phyloP scores from a whole-genome alignment of 92 coral and sea anemone genomes.

The Epizoanthus stellaris region DNA sequence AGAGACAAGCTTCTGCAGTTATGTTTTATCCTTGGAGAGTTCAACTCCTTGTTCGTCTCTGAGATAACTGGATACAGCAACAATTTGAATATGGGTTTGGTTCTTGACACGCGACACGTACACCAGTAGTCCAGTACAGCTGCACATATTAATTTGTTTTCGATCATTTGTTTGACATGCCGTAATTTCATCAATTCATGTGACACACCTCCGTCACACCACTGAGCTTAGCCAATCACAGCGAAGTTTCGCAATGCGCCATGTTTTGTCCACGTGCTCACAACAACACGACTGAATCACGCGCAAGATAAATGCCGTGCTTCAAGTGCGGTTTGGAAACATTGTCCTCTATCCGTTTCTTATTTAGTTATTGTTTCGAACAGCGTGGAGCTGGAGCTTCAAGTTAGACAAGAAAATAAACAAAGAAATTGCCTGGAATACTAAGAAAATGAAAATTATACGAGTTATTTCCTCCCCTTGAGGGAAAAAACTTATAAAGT shows the following conservation, averaged over 20 bases:
- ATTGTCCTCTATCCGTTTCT: no score
- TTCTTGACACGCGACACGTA: constrained; percentile 20
- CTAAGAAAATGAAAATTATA: no score
- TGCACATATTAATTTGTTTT: background rate
- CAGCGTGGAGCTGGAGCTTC: background rate
- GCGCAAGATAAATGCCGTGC: constrained; percentile 11
- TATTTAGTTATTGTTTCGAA: background rate
- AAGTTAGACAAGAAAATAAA: no score
- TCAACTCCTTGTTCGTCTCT: background rate
- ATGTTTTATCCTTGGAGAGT: background rate
- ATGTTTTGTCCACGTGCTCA: constrained; percentile 28
- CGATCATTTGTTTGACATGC: background rate
- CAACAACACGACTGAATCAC: background rate
- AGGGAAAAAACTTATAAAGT: no score
- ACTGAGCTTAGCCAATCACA: constrained; percentile 45
- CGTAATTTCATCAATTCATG: no score
- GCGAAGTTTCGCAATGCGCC: constrained; percentile 12
- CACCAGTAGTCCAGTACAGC: no score
- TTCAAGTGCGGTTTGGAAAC: background rate
- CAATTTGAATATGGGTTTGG: constrained; percentile 10
- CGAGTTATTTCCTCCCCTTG: no score
- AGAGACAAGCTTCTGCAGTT: background rate
- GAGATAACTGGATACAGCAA: constrained; percentile 19
- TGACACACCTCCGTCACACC: constrained; percentile 70
- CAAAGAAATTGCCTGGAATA: no score